Percentiles rank a stretch among this genome's conserved stretches.
Conservation (phyloP, 1,140 invertebrate species). For the Lutraria rhynchaena region DNA sequence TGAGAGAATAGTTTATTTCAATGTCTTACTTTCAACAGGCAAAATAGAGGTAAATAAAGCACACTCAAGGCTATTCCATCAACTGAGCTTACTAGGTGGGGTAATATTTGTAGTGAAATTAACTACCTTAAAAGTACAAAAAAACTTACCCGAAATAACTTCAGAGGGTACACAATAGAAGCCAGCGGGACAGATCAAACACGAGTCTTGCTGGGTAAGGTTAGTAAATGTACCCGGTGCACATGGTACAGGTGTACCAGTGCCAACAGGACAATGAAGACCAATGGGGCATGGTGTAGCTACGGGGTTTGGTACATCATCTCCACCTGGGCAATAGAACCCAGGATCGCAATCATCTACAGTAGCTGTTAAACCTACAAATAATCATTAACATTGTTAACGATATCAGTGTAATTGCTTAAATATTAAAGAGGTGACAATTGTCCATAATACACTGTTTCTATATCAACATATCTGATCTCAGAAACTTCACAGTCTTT, state of each 20-base stretch:
- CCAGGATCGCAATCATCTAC: constrained; percentile 75
- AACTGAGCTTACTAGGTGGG: too few species aligned
- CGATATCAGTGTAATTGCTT: too few species aligned
- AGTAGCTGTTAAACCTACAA: constrained; percentile 72
- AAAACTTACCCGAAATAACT: constrained; percentile 72
- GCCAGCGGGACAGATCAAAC: constrained; percentile 74
- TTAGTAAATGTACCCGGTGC: constrained; percentile 75
- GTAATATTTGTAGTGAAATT: background rate
- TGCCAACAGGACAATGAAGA: constrained; percentile 77
- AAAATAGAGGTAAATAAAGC: background rate
- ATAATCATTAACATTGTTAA: too few species aligned
- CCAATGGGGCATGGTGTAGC: constrained; percentile 77
- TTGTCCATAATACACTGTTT: too few species aligned
- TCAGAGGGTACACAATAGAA: constrained; percentile 81
- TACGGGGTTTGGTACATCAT: constrained; percentile 72
- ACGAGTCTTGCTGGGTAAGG: constrained; percentile 70
- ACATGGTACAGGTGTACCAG: constrained; percentile 72
- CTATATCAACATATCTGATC: too few species aligned
- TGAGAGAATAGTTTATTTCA: too few species aligned
- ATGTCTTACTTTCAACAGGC: too few species aligned
- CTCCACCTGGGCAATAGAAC: constrained; percentile 78
- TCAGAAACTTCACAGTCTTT: too few species aligned
- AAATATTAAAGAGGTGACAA: too few species aligned
- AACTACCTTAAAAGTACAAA: background rate
- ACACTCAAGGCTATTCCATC: background rate